Percentiles rank a stretch among this genome's conserved stretches.
phyloP scores from a whole-genome alignment of 1,140 invertebrate genomes.

The Colletes gigas region DNA sequence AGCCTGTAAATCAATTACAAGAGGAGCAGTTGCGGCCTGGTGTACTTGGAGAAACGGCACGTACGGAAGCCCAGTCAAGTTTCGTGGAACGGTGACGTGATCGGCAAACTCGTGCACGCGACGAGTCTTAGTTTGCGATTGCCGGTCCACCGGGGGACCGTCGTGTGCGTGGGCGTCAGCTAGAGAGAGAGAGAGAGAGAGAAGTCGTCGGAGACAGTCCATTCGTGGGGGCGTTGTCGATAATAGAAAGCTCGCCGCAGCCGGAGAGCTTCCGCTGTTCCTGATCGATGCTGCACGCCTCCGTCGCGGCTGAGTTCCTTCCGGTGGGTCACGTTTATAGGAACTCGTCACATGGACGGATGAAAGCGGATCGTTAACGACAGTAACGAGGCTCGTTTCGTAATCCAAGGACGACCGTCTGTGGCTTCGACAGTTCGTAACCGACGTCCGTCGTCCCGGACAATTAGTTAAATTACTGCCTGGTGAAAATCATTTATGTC shows the following conservation, averaged over 20 bases:
- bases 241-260: slow-evolving; percentile 71
- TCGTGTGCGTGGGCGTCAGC: neutral
- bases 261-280: slow-evolving; percentile 36
- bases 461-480: slow-evolving; percentile 53
- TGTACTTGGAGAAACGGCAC: slow-evolving; percentile 73
- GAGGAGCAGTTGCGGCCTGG: slow-evolving; percentile 55
- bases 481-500: slow-evolving; percentile 46
- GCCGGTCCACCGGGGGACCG: neutral
- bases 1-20: slow-evolving; percentile 80
- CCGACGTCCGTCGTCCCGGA: slow-evolving; percentile 37
- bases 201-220: neutral
- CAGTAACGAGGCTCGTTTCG: slow-evolving; percentile 52
- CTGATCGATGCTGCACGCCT: slow-evolving; percentile 39
- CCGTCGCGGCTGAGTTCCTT: slow-evolving; percentile 44
- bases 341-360: slow-evolving; percentile 50
- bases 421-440: slow-evolving; percentile 46
- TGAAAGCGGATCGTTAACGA: slow-evolving; percentile 63
- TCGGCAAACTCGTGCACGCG: slow-evolving; percentile 74
- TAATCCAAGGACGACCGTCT: slow-evolving; percentile 42
- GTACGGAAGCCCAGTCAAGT: slow-evolving; percentile 70
- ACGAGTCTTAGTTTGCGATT: slow-evolving; percentile 60
- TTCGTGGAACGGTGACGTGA: slow-evolving; percentile 74
- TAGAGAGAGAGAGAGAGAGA: neutral
- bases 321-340: slow-evolving; percentile 57
- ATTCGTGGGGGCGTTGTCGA: slow-evolving; percentile 56